Evolutionary conservation across 2,888 invertebrate species (phyloP).

Genomic region (Empis stercorea): DNA sequence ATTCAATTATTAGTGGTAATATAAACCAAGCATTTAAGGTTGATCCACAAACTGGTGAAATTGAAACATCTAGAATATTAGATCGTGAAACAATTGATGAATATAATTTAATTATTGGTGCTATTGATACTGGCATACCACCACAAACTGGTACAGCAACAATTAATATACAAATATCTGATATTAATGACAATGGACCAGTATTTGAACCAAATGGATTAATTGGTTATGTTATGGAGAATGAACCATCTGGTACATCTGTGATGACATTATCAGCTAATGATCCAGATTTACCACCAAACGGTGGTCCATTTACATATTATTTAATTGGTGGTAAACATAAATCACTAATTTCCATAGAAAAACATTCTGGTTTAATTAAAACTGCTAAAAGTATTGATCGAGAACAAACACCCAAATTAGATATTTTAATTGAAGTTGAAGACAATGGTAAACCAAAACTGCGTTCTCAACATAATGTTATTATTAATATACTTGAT

Average conservation of each 20-base stretch:
- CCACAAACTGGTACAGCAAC: constrained; percentile 85
- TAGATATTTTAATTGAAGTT: constrained; percentile 68
- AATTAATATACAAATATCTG: constrained; percentile 65
- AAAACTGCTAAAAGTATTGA: constrained; percentile 69
- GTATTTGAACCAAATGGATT: constrained; percentile 58
- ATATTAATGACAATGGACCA: constrained; percentile 91
- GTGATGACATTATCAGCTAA: constrained; percentile 75
- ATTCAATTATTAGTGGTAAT: constrained; percentile 77
- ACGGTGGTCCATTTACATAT: constrained; percentile 83
- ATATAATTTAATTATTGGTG: constrained; percentile 69
- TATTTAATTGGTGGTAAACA: constrained; percentile 65
- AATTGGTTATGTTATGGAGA: constrained; percentile 70
- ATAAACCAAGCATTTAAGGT: constrained; percentile 73
- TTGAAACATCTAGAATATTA: constrained; percentile 60
- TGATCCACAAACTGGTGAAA: constrained; percentile 72
- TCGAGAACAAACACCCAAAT: constrained; percentile 61
- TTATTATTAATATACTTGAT: constrained; percentile 66
- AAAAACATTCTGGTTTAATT: constrained; percentile 67
- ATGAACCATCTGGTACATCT: constrained; percentile 69
- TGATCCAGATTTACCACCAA: constrained; percentile 81
- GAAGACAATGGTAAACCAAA: constrained; percentile 77
- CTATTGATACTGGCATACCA: constrained; percentile 77
- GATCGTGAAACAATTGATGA: constrained; percentile 68
- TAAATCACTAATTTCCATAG: constrained; percentile 60
- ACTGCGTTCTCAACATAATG: constrained; percentile 66